Percentiles rank a stretch among this genome's conserved stretches.
phyloP scores from a whole-genome alignment of 2,113 vertebrate genomes.

The Phrynocephalus versicolor region DNA sequence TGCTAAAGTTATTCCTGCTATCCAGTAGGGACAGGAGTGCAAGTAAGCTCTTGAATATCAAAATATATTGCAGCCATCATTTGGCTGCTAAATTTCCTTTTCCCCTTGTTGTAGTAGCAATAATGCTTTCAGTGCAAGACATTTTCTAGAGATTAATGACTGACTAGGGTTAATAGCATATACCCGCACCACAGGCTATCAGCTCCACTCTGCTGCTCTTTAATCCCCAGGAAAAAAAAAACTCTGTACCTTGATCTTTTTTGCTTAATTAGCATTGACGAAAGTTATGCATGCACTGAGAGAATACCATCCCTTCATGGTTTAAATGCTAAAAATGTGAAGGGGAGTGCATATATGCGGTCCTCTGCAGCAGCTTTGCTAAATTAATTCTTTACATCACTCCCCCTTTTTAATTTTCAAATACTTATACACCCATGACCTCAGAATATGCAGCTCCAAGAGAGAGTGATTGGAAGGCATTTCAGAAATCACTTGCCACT shows the following conservation, averaged over 20 bases:
- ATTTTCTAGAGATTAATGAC: slow-evolving; percentile 71
- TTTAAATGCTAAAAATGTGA: slow-evolving; percentile 41
- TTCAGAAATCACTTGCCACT: background rate
- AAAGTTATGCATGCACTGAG: slow-evolving; percentile 45
- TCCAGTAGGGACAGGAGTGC: slow-evolving; percentile 40
- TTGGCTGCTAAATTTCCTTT: background rate
- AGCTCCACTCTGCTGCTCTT: slow-evolving; percentile 65
- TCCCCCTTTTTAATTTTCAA: slow-evolving; percentile 1
- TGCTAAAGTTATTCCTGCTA: slow-evolving; percentile 58
- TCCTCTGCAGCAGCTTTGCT: slow-evolving; percentile 25
- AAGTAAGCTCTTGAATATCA: background rate
- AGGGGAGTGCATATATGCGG: background rate
- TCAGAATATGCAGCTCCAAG: slow-evolving; percentile 32
- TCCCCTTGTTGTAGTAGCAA: slow-evolving; percentile 63
- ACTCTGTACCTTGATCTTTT: slow-evolving; percentile 56
- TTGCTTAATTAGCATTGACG: slow-evolving; percentile 59
- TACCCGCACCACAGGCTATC: slow-evolving; percentile 72
- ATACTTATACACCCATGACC: slow-evolving; percentile 21
- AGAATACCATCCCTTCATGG: slow-evolving; percentile 43
- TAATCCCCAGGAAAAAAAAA: slow-evolving; percentile 70
- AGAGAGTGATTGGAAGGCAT: background rate
- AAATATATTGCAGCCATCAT: background rate
- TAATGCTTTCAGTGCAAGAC: slow-evolving; percentile 66
- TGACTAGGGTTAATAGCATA: slow-evolving; percentile 61
- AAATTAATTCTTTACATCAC: slow-evolving; percentile 21